Evolutionary conservation across 2,797 vertebrate species (phyloP).

Genomic region (Coregonus sp.): DNA sequence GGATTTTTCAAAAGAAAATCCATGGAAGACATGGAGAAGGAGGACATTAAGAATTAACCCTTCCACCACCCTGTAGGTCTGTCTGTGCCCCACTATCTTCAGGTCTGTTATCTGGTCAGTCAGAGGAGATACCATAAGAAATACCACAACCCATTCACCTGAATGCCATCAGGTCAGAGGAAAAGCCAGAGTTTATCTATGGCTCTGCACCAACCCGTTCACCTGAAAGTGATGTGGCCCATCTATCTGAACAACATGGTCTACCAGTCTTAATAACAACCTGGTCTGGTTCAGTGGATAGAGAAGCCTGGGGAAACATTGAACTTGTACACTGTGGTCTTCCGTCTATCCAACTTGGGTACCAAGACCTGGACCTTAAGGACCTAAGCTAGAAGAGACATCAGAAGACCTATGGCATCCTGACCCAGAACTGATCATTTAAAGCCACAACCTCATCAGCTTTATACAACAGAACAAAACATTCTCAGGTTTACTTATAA

Average conservation of each 20-base stretch:
- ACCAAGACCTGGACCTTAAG: not conserved
- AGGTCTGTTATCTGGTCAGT: not conserved
- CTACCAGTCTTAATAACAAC: not conserved
- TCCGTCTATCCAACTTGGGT: not conserved
- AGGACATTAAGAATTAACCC: constrained; percentile 70
- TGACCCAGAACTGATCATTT: not conserved
- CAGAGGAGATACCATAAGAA: not conserved
- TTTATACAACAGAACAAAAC: not conserved
- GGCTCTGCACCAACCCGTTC: not conserved
- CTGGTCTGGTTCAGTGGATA: not conserved
- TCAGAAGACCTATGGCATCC: not conserved
- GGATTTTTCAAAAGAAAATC: constrained; percentile 97
- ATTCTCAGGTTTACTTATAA: not conserved
- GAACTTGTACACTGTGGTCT: not conserved
- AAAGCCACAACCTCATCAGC: not conserved
- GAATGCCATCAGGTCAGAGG: too few relatives aligned
- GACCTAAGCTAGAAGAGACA: not conserved
- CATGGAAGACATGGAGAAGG: constrained; percentile 89
- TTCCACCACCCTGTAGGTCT: constrained; percentile 69
- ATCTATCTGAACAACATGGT: not conserved
- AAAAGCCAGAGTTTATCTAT: too few relatives aligned
- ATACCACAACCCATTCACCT: too few relatives aligned
- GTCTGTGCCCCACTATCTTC: constrained; percentile 26
- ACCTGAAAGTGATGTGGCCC: not conserved
- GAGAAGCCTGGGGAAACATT: not conserved